Conservation (phyloP, 2,888 invertebrate genomes). For the Drosophila recens region DNA sequence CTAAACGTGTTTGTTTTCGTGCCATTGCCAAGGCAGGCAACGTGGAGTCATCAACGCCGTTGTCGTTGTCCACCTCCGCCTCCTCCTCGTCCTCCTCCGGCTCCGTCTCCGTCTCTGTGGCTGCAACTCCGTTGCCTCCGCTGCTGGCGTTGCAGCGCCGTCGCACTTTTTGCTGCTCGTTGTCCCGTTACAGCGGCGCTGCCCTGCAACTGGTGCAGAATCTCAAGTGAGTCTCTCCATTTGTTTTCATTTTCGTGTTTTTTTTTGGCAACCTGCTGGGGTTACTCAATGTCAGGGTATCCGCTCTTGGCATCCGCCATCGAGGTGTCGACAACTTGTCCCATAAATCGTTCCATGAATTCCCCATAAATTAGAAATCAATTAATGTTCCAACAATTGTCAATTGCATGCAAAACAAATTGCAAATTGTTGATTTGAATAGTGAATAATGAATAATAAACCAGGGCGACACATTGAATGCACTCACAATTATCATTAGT, state of each 20-base stretch:
- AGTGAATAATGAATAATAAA: slow-evolving; percentile 64
- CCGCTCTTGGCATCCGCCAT: slow-evolving; percentile 28
- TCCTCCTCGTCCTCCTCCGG: slow-evolving; percentile 38
- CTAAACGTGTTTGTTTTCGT: slow-evolving; percentile 41
- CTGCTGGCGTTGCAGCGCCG: slow-evolving; percentile 70
- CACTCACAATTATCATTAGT: slow-evolving; percentile 23
- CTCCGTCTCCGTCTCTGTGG: slow-evolving; percentile 7
- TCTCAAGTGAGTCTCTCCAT: slow-evolving; percentile 79
- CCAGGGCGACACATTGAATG: slow-evolving; percentile 14
- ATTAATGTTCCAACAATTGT: slow-evolving; percentile 54
- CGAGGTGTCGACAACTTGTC: slow-evolving; percentile 6
- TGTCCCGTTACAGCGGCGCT: slow-evolving; percentile 80
- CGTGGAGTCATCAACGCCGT: slow-evolving; percentile 66
- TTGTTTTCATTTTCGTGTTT: neutral
- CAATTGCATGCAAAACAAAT: slow-evolving; percentile 48
- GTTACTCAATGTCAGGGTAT: slow-evolving; percentile 58
- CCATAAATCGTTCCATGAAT: slow-evolving; percentile 30
- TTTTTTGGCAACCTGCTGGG: slow-evolving; percentile 53
- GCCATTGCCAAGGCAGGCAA: slow-evolving; percentile 71
- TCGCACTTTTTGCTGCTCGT: slow-evolving; percentile 82
- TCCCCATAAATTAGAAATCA: slow-evolving; percentile 64
- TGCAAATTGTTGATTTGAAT: slow-evolving; percentile 43
- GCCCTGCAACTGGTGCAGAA: slow-evolving; percentile 82
- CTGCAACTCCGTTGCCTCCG: slow-evolving; percentile 1
- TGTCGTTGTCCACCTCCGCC: slow-evolving; percentile 7